Base-by-base conservation (phyloP, 1,140 invertebrate species). In the Papilio aristodemus region DNA sequence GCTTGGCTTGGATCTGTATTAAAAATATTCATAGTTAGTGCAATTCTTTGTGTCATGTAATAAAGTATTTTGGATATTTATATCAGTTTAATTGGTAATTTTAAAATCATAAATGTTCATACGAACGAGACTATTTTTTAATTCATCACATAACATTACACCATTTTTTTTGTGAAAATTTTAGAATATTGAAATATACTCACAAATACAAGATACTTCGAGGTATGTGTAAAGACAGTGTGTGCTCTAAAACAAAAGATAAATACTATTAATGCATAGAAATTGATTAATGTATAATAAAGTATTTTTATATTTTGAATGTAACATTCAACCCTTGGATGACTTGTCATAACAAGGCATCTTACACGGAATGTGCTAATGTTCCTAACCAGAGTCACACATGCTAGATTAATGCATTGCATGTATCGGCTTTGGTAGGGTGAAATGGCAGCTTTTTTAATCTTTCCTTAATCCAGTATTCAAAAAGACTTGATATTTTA, bases 341-440 rank as follows among this genome's bases (percentile, higher is more conserved):
- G 10, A 54, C 46, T 22, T 54, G 46, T 54, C 46, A 54, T 11
- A 54, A 54, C 46, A 54, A 54, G 46, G 46, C 46, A 54, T 87
- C 83, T 80, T 90, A 90, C 88, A 90, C 88, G 73, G 84, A 89
- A 77, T 84, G 84, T 86, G 64, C 39, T 81, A 79, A 83, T 90
- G 86, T 90, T 87, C 88, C 88, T 90, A 89, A 69, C 87, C 86
- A 89, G 86, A 90, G 88, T 89, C 86, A 89, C 74, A 76, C 69
- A 80, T 83, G 58, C 17, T 60, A 60, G 36, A 60, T 60, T 60
- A 37, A 27, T 32, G 39, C 36, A 39, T 62, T 37, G 36, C 17
- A 38, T 62, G 36, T 62, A 38, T 62, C 59, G 37, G 59, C 14
- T 37, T 62, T 39, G 59, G 59, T 62, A 62, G 37, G 37, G 37